Base-by-base conservation (phyloP, 2,888 invertebrate species). In the Dicycla oo region DNA sequence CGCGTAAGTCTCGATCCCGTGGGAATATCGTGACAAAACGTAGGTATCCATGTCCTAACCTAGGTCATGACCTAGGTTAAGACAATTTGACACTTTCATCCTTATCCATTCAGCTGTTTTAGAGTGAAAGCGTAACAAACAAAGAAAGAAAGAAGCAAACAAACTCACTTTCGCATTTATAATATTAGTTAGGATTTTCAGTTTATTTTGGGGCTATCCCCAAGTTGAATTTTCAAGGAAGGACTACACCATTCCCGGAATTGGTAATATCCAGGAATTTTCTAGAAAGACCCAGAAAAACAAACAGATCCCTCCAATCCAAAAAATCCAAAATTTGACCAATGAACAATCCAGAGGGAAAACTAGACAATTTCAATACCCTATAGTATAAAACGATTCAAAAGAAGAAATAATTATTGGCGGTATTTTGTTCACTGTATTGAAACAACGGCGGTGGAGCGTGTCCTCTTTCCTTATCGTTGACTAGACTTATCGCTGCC, bases 401-500 rank as follows among this genome's bases (percentile, higher is more conserved):
- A 73, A 61, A 73, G 6, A 47, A 51, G 18, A 57, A 57, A 73
- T 53, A 62, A 64, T 58, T 23, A 54, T 54, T 75, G 10, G 26
- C 38, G 26, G 20, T 54, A 23, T 53, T 80, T 65, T 53, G 62
- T 77, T 77, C 72, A 79, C 78, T 79, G 66, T 78, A 71, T 75
- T 65, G 62, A 58, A 76, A 77, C 58, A 72, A 69, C 68, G 69
- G 68, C 70, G 71, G 77, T 78, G 73, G 70, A 81, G 75, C 77
- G 84, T 87, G 84, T 79, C 80, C 86, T 81, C 85, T 85, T 88
- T 86, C 72, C 85, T 91, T 89, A 87, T 89, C 87, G 77, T 61
- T 73, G 80, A 65, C 73, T 80, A 80, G 75, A 83, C 81, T 88
- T 87, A 88, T 88, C 84, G 72, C 68, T 78, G 71, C 84, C 82